Conservation (phyloP, 2,797 vertebrate genomes). For the Mormyrops attenuatus region DNA sequence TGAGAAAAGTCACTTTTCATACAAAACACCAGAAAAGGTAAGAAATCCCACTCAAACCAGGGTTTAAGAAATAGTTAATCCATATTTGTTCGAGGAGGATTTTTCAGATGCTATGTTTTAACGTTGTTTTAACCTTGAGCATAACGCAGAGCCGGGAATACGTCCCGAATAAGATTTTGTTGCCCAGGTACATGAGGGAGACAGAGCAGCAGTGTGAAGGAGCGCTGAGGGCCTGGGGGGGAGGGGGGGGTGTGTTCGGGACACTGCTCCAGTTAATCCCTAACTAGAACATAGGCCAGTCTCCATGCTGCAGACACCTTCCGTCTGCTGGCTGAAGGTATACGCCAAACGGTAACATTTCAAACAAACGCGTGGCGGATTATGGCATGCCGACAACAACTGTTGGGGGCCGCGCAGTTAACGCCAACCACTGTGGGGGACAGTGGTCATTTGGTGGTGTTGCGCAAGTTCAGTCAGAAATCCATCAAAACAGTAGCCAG, state of each 20-base stretch:
- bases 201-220: not conserved
- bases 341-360: not conserved
- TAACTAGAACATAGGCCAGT: not conserved
- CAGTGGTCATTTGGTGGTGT: not conserved
- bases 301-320: not conserved
- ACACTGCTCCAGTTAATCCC: not conserved
- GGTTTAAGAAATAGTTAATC: not conserved
- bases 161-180: not conserved
- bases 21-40: not conserved
- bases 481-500: not conserved
- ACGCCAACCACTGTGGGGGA: constrained; percentile 11
- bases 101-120: not conserved
- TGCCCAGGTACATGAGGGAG: not conserved
- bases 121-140: not conserved
- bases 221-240: not conserved
- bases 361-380: not conserved
- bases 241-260: not conserved
- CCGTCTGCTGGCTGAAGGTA: not conserved
- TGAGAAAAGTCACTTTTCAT: not conserved
- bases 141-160: not conserved
- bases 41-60: not conserved
- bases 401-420: not conserved
- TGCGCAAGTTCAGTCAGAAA: not conserved
- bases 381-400: not conserved
- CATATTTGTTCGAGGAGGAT: not conserved